These are phyloP conservation scores for Volucella zonaria DNA, from an alignment of 2,888 invertebrate genomes.

Conservation along the genomic window DNA sequence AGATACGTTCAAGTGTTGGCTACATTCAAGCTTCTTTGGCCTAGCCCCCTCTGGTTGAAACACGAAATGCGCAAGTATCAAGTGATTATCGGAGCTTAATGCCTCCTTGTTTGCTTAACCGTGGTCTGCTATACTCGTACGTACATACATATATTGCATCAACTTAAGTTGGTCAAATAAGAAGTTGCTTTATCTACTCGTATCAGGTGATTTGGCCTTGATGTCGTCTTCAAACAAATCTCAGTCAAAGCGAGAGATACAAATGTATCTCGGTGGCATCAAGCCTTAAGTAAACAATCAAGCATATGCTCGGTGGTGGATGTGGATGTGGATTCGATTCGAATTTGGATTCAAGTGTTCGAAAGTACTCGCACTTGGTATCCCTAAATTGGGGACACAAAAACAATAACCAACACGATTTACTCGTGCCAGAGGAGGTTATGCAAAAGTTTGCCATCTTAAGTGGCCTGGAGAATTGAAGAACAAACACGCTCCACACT, in stretches of 20 bases:
- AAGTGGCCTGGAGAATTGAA: constrained; percentile 31
- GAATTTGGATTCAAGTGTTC: constrained; percentile 4
- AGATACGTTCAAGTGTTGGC: constrained; percentile 27
- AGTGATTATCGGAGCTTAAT: constrained; percentile 29
- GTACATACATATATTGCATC: background rate
- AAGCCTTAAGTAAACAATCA: background rate
- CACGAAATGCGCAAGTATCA: background rate
- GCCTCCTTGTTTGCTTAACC: constrained; percentile 38
- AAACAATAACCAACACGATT: constrained; percentile 41
- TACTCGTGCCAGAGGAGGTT: constrained; percentile 25
- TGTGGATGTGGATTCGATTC: too few relatives aligned
- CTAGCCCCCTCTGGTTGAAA: constrained; percentile 4
- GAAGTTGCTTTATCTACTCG: background rate
- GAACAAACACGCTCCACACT: constrained; percentile 45
- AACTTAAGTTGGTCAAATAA: constrained; percentile 6
- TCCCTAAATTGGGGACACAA: background rate
- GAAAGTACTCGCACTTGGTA: constrained; percentile 1
- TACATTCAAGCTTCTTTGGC: constrained; percentile 30
- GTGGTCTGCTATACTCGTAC: constrained; percentile 1
- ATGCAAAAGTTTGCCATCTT: constrained; percentile 40
- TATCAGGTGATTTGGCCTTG: constrained; percentile 27
- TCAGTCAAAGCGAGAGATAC: background rate
- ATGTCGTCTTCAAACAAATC: constrained; percentile 18
- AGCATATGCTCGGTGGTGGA: background rate
- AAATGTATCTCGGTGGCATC: background rate